Conservation (phyloP, 2,888 invertebrate species). For the Monochamus alternatus region DNA sequence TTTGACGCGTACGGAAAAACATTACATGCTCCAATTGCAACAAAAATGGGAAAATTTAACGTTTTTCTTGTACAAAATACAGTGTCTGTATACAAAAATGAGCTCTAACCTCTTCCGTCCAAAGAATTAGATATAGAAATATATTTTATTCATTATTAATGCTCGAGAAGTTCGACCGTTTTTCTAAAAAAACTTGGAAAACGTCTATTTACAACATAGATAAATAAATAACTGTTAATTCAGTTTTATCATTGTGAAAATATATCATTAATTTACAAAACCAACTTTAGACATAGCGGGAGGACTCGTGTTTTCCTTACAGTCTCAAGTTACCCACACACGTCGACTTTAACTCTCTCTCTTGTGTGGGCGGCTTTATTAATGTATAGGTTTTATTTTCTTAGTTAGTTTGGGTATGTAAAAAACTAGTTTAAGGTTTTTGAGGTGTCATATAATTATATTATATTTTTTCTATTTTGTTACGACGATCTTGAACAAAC, state of each 20-base stretch:
- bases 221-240: background rate
- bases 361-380: conserved; percentile 21
- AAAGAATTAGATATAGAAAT: conserved; percentile 57
- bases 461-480: conserved; percentile 56
- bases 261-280: background rate
- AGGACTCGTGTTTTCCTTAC: no score
- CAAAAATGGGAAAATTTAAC: background rate
- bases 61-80: conserved; percentile 8
- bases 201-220: conserved; percentile 5
- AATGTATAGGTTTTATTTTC: conserved; percentile 19
- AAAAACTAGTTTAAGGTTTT: conserved; percentile 22
- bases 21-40: background rate
- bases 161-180: background rate
- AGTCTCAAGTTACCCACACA: conserved; percentile 12
- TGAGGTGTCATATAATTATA: conserved; percentile 40
- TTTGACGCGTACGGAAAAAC: conserved; percentile 22
- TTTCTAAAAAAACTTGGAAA: conserved; percentile 5
- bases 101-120: conserved; percentile 65
- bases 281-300: background rate
- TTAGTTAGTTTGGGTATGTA: conserved; percentile 27
- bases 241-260: background rate
- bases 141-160: conserved; percentile 25
- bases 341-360: background rate
- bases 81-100: conserved; percentile 34
- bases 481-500: conserved; percentile 54